Evolutionary conservation across 2,797 vertebrate species (phyloP), one percentile per base, ranked within the genome.

Genomic region (Smutsia temminckii): DNA sequence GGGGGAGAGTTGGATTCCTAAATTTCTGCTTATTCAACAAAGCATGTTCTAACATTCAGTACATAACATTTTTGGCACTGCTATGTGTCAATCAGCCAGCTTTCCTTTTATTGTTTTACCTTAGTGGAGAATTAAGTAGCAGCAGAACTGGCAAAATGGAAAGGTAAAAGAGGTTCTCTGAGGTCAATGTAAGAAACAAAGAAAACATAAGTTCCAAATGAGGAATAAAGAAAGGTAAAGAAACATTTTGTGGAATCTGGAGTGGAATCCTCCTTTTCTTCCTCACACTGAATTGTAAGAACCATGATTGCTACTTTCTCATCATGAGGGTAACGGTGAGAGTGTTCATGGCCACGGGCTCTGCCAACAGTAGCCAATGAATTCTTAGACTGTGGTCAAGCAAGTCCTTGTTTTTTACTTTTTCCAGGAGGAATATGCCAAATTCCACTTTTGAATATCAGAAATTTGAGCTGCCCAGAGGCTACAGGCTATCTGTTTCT

Each of bases 21-120:
- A 85, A 83, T 91, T 86, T 94, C 71, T 94, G 74, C 77, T 53
- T 95, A 68, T 86, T 94, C 63, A 74, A 78, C 42, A 93, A 1
- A 95, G 55, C 69, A 46, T 86, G 64, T 61, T 53, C 53, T 68
- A 12, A 57, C 69, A 68, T 86, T 94, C 89, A 68, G 71, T 59
- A 78, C 13, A 61, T 55, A 86, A 46, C 23, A 72, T 90, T 80
- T 88, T 68, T 77, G 89, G 74, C 51, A 81, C 29, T 6, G 7
- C n/a, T 95, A 37, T 51, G 29, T 85, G 18, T 93, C 87, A 29
- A 17, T 79, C 59, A 61, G 40, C 40, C 66, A 74, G 40, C 18
- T 89, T 89, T 74, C 55, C 66, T 92, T 92, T 89, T 85, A 87
- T 93, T 92, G 72, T 64, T 93, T 96, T 93, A 51, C 34, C 55